These are phyloP conservation scores for Manis javanica DNA, from an alignment of 2,797 vertebrate genomes.

Conservation along the genomic window DNA sequence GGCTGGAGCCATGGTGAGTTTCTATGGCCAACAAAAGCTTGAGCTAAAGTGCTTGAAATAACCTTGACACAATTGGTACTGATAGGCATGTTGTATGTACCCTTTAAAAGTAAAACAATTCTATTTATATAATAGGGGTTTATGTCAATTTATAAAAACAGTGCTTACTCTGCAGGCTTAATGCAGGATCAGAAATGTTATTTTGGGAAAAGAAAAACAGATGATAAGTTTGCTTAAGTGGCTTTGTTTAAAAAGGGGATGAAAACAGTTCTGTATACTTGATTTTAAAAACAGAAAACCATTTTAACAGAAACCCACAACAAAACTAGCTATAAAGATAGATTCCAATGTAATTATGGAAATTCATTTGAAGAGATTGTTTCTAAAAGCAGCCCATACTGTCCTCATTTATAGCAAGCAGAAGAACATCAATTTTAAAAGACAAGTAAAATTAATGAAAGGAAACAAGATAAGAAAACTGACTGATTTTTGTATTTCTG, in stretches of 20 bases:
- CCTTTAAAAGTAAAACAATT: conserved; percentile 81
- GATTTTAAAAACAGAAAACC: conserved; percentile 86
- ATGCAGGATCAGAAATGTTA: conserved; percentile 83
- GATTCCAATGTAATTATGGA: conserved; percentile 84
- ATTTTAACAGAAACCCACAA: conserved; percentile 87
- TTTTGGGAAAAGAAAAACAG: conserved; percentile 86
- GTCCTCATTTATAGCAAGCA: conserved; percentile 80
- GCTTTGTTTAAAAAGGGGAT: conserved; percentile 84
- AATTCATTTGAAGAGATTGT: conserved; percentile 82
- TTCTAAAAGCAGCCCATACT: conserved; percentile 83
- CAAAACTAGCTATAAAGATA: conserved; percentile 86
- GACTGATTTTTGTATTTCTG: conserved; percentile 78
- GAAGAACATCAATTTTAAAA: conserved; percentile 79
- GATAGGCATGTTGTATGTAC: conserved; percentile 73
- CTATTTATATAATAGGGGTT: conserved; percentile 80
- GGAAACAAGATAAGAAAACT: conserved; percentile 79
- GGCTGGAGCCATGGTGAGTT: conserved; percentile 65
- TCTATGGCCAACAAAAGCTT: conserved; percentile 74
- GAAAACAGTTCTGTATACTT: conserved; percentile 84
- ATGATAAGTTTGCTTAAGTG: conserved; percentile 84
- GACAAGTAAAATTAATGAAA: conserved; percentile 83
- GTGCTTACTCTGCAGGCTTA: conserved; percentile 82
- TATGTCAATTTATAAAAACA: conserved; percentile 81
- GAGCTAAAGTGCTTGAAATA: conserved; percentile 76
- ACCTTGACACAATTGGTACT: conserved; percentile 75